Evolutionary conservation across 2,888 invertebrate species (phyloP), one percentile per base, ranked within the genome.

Genomic region (Lasioglossum marginatum): DNA sequence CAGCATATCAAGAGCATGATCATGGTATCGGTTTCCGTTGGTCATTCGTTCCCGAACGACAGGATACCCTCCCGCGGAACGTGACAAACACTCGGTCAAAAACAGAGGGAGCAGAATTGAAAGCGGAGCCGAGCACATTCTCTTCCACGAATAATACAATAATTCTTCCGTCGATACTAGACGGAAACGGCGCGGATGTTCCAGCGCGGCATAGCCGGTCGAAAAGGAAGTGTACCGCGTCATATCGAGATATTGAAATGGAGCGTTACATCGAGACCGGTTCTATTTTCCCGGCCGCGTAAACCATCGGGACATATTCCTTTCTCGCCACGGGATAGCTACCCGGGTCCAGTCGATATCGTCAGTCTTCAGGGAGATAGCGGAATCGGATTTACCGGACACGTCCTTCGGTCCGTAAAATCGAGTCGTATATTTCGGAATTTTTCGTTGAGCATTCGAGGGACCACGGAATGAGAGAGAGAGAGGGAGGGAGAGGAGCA

Each of bases 381-480:
- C 81, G 85, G 78, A 88, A 89, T 90, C 87, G 82, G 84, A 89
- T 90, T 89, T 86, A 70, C 82, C 71, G 91, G 89, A 89, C 88
- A 86, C 86, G 85, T 75, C 81, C 89, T 79, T 77, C 85, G 88
- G 75, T 68, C 83, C 88, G 89, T 88, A 91, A 91, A 90, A 90
- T 90, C 91, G 89, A 86, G 85, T 90, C 89, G 86, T 90, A 89
- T 86, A 89, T 90, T 89, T 86, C 81, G 71, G 79, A 82, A 90
- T 86, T 90, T 90, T 90, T 87, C 81, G 77, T 57, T 48, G 57
- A n/a, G 45, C 71, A 60, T 78, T 81, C 79, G 48, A 12, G 52
- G 60, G 31, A 16, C 63, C 31, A 31, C 31, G 16, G 5, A 12
- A 31, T 5, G 5, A 27, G 12, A 57, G n/a, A n/a, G 10, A 57